phyloP scores from a whole-genome alignment of 2,888 invertebrate species.

The Miltochrista miniata region DNA sequence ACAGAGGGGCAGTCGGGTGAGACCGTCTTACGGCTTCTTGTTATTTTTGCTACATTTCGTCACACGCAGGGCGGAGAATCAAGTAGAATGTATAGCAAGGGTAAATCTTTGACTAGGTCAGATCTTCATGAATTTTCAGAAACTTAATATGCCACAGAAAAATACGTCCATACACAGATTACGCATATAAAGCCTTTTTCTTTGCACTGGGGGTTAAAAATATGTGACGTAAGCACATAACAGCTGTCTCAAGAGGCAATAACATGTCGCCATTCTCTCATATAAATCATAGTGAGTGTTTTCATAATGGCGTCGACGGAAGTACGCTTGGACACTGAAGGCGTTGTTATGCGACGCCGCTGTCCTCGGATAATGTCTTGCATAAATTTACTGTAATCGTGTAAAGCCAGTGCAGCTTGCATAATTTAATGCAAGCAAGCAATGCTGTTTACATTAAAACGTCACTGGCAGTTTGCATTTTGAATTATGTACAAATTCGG shows the following conservation, averaged over 20 bases:
- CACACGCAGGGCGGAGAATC: too few species aligned
- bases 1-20: too few species aligned
- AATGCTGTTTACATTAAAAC: constrained; percentile 58
- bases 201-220: constrained; percentile 27
- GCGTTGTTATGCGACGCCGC: constrained; percentile 78
- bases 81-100: too few species aligned
- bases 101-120: too few species aligned
- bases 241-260: constrained; percentile 60
- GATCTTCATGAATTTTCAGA: too few species aligned
- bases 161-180: too few species aligned
- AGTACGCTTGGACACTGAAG: constrained; percentile 73
- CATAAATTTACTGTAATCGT: constrained; percentile 80
- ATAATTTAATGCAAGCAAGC: constrained; percentile 71
- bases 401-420: constrained; percentile 72
- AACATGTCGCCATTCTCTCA: constrained; percentile 69
- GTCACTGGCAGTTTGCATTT: constrained; percentile 44
- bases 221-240: constrained; percentile 37
- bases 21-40: too few species aligned
- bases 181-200: too few species aligned
- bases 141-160: too few species aligned
- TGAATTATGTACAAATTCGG: constrained; percentile 12
- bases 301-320: constrained; percentile 72
- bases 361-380: constrained; percentile 80
- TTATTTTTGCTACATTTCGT: too few species aligned
- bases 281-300: constrained; percentile 71